Evolutionary conservation across 1,140 invertebrate species (phyloP), one percentile per base, ranked within the genome.

Genomic region (Ectropis grisescens): DNA sequence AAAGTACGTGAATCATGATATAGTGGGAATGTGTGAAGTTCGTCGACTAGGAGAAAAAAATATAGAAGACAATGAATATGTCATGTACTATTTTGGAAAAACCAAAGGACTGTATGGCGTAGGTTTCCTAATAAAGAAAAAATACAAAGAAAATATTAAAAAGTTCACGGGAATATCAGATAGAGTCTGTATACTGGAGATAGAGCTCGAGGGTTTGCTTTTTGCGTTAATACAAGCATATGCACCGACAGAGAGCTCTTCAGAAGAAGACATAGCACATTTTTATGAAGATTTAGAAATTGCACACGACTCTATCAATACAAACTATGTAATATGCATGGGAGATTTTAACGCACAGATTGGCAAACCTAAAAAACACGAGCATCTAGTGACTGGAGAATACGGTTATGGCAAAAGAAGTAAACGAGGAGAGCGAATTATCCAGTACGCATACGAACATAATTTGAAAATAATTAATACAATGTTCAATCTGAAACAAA

Each of bases 11-110:
- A 58, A 64, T 1, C 40, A 43, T 5, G 50, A 57, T 34, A 51
- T 64, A 41, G 1, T 64, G 10, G 59, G 59, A 9, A n/a, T n/a
- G n/a, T n/a, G n/a, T n/a, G 49, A 64, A 37, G 41, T 57, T 6
- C 41, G 50, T 14, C 42, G 50, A 4, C 4, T 48, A 16, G 56
- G 56, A 13, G 47, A 58, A 36, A 39, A 44, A 0, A 53, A 47
- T 12, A 48, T 41, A 1, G 49, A 60, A 47, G 41, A 54, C 11
- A 37, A 49, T 1, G 36, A 66, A 0, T 55, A 55, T 13, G 49
- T 61, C 2, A n/a, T 58, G 2, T 66, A 51, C 15, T 43, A 58
- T 12, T 3, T 55, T 5, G 61, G 61, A 0, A 6, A 55, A 51
- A 59, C 47, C 0, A 53, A 55, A 42, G 52, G 53, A 0, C 33